A percentile compares a stretch with the other conserved stretches of the same genome.
These are phyloP conservation scores for Genyomyrus donnyi DNA, from an alignment of 2,113 vertebrate species.

Conservation along the genomic window DNA sequence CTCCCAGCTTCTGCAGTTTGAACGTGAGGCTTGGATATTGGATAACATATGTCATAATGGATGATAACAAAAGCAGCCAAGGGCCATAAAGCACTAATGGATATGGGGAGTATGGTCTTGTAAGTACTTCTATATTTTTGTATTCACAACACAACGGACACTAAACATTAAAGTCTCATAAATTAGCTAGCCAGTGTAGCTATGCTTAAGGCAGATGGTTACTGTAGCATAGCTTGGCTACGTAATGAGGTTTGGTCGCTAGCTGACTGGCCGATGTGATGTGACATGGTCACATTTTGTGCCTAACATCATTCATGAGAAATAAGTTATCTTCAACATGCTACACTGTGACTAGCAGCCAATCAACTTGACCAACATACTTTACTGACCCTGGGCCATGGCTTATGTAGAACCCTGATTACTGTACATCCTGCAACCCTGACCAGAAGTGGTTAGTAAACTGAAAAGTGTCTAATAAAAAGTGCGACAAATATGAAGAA, in stretches of 20 bases:
- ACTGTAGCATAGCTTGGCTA: not conserved
- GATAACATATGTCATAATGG: not conserved
- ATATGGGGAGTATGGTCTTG: not conserved
- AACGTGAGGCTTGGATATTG: not conserved
- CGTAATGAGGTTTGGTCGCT: not conserved
- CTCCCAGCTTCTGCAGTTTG: not conserved
- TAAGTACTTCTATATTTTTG: not conserved
- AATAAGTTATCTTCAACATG: not conserved
- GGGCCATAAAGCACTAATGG: not conserved
- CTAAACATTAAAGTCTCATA: not conserved
- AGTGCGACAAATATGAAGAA: not conserved
- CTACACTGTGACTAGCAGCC: not conserved
- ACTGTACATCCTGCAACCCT: not conserved
- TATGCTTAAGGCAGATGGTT: not conserved
- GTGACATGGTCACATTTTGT: not conserved
- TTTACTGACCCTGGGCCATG: not conserved
- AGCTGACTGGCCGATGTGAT: not conserved
- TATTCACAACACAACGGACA: not conserved
- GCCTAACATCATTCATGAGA: not conserved
- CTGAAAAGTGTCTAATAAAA: not conserved
- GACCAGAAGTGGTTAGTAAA: not conserved
- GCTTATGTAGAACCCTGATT: not conserved
- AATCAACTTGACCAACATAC: not conserved
- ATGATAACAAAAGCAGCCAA: not conserved
- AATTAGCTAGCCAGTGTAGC: not conserved